These are phyloP conservation scores for Drosophila lacteicornis DNA, from an alignment of 1,140 invertebrate species.

Conservation along the genomic window DNA sequence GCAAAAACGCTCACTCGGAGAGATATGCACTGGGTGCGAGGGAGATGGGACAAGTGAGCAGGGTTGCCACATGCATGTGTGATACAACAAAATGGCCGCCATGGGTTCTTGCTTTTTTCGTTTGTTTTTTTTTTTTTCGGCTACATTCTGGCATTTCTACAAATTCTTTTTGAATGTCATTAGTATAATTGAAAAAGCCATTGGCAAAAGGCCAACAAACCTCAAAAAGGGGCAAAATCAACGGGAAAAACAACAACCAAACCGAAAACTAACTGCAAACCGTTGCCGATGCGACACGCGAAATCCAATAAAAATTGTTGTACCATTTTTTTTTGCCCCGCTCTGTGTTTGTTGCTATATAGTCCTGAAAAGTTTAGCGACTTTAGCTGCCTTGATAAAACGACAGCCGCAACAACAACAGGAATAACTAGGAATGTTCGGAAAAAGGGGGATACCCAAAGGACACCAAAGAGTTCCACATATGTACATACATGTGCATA, in stretches of 20 bases:
- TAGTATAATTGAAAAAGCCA: slow-evolving; percentile 82
- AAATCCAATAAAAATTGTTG: slow-evolving; percentile 79
- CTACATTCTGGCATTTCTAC: slow-evolving; percentile 73
- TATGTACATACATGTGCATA: slow-evolving; percentile 61
- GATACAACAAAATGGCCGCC: slow-evolving; percentile 71
- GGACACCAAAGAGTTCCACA: slow-evolving; percentile 42
- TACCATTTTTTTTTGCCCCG: slow-evolving; percentile 18
- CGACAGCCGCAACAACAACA: slow-evolving; percentile 46
- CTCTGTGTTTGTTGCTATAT: slow-evolving; percentile 34
- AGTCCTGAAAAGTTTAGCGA: slow-evolving; percentile 61
- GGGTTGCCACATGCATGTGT: slow-evolving; percentile 72
- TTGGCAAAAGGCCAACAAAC: slow-evolving; percentile 71
- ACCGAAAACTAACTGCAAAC: slow-evolving; percentile 57
- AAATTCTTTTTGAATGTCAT: slow-evolving; percentile 83
- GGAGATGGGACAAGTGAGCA: slow-evolving; percentile 4
- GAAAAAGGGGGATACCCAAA: slow-evolving; percentile 18
- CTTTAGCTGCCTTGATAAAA: slow-evolving; percentile 62
- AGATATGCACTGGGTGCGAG: neutral
- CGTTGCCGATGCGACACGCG: slow-evolving; percentile 65
- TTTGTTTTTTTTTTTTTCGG: slow-evolving; percentile 34
- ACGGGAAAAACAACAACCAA: slow-evolving; percentile 28
- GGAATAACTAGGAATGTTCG: slow-evolving; percentile 15
- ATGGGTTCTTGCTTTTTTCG: neutral
- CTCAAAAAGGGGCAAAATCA: slow-evolving; percentile 46
- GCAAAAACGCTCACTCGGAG: slow-evolving; percentile 13